Percentiles rank a stretch among this genome's conserved stretches.
phyloP scores from a whole-genome alignment of 2,888 invertebrate genomes.

The Drosophila algonquin region DNA sequence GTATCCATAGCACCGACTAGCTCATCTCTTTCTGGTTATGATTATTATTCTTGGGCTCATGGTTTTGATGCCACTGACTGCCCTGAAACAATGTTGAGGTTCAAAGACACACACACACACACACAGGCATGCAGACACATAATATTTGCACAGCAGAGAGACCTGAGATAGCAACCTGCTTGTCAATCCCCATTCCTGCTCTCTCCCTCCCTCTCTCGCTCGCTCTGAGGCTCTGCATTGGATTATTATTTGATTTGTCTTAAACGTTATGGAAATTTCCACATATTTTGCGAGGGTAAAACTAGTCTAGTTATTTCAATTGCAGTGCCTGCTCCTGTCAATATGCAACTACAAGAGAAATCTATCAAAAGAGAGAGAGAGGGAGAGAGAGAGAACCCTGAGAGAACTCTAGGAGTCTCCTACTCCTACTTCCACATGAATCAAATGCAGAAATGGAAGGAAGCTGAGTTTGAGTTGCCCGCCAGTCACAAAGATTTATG shows the following conservation, averaged over 20 bases:
- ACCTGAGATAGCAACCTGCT: neutral
- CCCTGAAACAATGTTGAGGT: constrained; percentile 57
- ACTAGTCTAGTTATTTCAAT: constrained; percentile 11
- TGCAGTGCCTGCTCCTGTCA: constrained; percentile 19
- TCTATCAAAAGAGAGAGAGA: constrained; percentile 43
- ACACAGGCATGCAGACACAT: constrained; percentile 7
- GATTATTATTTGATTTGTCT: constrained; percentile 47
- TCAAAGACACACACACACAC: constrained; percentile 11
- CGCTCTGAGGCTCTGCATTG: neutral
- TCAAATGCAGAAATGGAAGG: constrained; percentile 48
- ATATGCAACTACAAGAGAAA: constrained; percentile 31
- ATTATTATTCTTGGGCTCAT: constrained; percentile 44
- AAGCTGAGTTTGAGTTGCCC: constrained; percentile 50
- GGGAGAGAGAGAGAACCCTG: constrained; percentile 12
- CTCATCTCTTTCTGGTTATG: constrained; percentile 27
- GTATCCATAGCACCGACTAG: neutral
- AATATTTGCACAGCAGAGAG: constrained; percentile 13
- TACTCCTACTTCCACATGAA: constrained; percentile 43
- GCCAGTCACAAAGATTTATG: constrained; percentile 54
- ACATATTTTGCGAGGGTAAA: neutral
- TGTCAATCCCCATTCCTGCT: neutral
- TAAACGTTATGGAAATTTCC: constrained; percentile 31
- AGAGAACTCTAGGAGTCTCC: neutral
- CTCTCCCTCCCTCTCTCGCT: neutral
- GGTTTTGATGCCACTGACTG: constrained; percentile 28